A percentile compares a stretch with the other conserved stretches of the same genome.
phyloP scores from a whole-genome alignment of 2,888 invertebrate genomes.

The Trachelus troglodyta region DNA sequence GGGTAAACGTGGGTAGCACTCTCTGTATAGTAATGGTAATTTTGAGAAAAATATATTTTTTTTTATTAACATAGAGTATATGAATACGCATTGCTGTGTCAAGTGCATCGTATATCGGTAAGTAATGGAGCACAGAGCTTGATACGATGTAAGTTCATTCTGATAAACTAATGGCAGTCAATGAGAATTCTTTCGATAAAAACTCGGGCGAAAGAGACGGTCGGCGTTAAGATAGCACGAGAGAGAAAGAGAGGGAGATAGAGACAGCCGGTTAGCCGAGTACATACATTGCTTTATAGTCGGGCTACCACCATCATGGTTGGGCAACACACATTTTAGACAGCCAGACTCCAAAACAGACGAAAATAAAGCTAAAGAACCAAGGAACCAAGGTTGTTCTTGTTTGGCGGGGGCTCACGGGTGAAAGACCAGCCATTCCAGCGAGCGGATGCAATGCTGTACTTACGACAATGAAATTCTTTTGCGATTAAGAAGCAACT shows the following conservation, averaged over 20 bases:
- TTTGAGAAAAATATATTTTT: neutral
- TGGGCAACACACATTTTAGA: slow-evolving; percentile 6
- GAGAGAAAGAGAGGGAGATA: neutral
- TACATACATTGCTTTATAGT: slow-evolving; percentile 1
- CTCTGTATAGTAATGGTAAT: neutral
- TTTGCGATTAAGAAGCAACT: slow-evolving; percentile 4
- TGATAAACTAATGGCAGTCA: slow-evolving; percentile 1
- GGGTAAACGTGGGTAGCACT: neutral
- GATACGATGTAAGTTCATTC: neutral
- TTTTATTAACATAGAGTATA: neutral
- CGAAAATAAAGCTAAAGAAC: slow-evolving; percentile 20
- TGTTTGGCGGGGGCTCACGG: slow-evolving; percentile 20
- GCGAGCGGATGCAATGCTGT: slow-evolving; percentile 5
- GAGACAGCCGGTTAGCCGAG: neutral
- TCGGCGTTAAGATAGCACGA: neutral
- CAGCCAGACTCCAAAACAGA: slow-evolving; percentile 25
- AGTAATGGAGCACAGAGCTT: neutral
- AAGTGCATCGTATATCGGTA: neutral
- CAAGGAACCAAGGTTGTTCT: slow-evolving; percentile 25
- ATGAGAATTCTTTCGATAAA: slow-evolving; percentile 3
- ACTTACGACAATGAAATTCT: slow-evolving; percentile 13
- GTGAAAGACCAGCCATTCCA: slow-evolving; percentile 20
- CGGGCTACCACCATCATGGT: neutral
- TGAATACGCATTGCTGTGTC: neutral
- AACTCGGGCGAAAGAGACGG: neutral